A percentile compares a stretch with the other conserved stretches of the same genome.
These are phyloP conservation scores for Turnix velox DNA, from an alignment of 2,113 vertebrate species.

Conservation along the genomic window DNA sequence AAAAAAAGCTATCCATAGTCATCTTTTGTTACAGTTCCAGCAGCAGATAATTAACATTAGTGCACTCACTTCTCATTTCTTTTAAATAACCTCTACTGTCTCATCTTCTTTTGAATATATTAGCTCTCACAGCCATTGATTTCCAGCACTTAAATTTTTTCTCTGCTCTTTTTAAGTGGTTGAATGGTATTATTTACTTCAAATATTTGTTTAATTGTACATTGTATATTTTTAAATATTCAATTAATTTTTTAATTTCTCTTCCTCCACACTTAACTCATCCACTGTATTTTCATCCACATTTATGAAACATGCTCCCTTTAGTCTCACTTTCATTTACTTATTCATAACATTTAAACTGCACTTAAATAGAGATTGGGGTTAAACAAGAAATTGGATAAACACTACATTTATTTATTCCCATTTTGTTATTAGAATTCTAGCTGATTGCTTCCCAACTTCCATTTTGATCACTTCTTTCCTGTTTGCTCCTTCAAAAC, in stretches of 20 bases:
- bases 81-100: background rate
- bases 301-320: background rate
- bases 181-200: conserved; percentile 40
- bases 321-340: background rate
- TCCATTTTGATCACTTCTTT: background rate
- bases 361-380: background rate
- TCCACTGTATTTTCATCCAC: background rate
- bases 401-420: background rate
- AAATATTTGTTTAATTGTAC: conserved; percentile 29
- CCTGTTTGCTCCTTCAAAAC: background rate
- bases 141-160: background rate
- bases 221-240: background rate
- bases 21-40: background rate
- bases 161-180: background rate
- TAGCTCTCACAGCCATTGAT: background rate
- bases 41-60: background rate
- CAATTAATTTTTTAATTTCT: background rate
- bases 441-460: background rate
- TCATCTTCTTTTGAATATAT: background rate
- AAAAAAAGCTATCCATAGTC: background rate
- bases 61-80: background rate
- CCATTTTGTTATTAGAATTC: background rate
- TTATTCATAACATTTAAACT: background rate
- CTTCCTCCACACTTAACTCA: background rate
- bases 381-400: background rate